Base-by-base conservation (phyloP, 2,113 vertebrate genomes). In the Rhea pennata region DNA sequence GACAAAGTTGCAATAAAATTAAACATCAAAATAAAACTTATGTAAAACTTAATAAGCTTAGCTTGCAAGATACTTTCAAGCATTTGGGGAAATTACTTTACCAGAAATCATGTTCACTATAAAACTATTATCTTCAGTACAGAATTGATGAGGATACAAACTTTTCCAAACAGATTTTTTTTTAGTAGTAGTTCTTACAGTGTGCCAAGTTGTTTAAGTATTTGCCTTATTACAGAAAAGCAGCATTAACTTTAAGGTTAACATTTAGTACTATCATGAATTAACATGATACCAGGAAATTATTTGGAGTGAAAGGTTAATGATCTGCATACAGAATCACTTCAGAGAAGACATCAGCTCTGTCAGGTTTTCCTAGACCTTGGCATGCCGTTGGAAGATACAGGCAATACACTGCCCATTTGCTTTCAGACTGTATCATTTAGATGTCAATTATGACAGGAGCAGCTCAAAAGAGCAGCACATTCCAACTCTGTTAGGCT, bases 81-180 rank as follows among this genome's bases (percentile, higher is more conserved):
- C 77, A 92, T 96, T 97, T 97, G 89, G 92, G 91, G 83, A 97
- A 96, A 96, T 84, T 88, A 61, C 82, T 74, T 96, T 93, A 92
- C 88, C 78, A 92, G 91, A 84, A 97, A 71, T 75, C 90, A 93
- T 74, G 76, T 86, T 96, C 86, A 82, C 78, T 88, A 82, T 92
- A 95, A 96, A 96, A 76, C 88, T 94, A 67, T 70, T 12, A 65
- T 91, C 12, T 29, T 96, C 62, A 77, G 67, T 92, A 67, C 64
- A 95, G 93, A 95, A 75, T n/a, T 84, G 83, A 95, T 33, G 92
- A 93, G 46, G 17, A 79, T 84, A 89, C 19, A 72, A 86, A 78
- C 56, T 93, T 92, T 91, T 69, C 27, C 50, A 95, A 96, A 84
- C 12, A 88, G 21, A 27, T 82, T 84, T 58, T 84, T 58, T 96